phyloP scores from a whole-genome alignment of 1,140 invertebrate species.

The Euschistus heros region DNA sequence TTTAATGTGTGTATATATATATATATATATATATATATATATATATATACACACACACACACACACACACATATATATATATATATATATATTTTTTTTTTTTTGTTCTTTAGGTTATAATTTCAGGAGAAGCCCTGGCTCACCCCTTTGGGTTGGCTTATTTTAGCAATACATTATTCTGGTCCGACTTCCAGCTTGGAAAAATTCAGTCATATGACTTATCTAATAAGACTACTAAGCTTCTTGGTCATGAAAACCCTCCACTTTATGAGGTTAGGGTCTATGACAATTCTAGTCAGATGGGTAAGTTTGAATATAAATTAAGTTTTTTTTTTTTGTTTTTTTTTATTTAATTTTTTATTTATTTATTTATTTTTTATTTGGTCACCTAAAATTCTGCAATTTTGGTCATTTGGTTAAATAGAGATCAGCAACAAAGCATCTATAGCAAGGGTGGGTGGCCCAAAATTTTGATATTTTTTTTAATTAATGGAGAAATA shows the following conservation, averaged over 20 bases:
- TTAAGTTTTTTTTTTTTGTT: background rate
- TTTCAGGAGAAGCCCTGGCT: conserved; percentile 32
- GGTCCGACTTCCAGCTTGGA: conserved; percentile 49
- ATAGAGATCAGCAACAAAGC: no score
- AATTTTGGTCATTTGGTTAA: no score
- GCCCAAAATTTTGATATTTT: no score
- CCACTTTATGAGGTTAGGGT: conserved; percentile 52
- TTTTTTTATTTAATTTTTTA: no score
- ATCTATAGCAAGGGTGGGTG: no score
- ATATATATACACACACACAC: no score
- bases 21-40: background rate
- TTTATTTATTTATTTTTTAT: no score
- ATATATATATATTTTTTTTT: background rate
- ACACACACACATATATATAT: background rate
- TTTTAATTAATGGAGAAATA: no score
- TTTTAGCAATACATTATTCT: conserved; percentile 38
- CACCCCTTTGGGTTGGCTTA: conserved; percentile 47
- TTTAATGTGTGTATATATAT: background rate
- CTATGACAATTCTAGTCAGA: conserved; percentile 41
- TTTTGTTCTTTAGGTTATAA: conserved; percentile 27
- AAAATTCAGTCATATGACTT: conserved; percentile 41
- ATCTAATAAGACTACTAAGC: conserved; percentile 37
- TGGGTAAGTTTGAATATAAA: conserved; percentile 40
- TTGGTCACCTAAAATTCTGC: no score
- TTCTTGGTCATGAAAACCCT: conserved; percentile 38